Evolutionary conservation across 2,888 invertebrate genomes (phyloP), one percentile per base, ranked within the genome.

Genomic region (Tigriopus californicus): DNA sequence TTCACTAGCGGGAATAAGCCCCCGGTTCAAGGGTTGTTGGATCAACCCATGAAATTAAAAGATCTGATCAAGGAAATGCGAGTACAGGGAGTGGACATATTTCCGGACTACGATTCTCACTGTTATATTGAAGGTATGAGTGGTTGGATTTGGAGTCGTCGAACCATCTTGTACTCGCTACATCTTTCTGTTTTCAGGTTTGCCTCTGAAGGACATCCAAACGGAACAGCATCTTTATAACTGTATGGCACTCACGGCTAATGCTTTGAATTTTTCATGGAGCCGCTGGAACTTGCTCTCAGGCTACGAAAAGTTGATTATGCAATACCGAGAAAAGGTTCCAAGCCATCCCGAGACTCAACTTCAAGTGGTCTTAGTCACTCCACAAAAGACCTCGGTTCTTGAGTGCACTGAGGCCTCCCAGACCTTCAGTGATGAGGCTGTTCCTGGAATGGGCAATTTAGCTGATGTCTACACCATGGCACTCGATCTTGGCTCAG

Each of bases 361-460:
- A 18, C 41, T 46, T 18, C 20, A 18, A 55, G 54, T 75, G 70
- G 67, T 79, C 5, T 67, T 78, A 62, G 79, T 82, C 2, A 85
- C 81, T 0, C 85, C 86, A 0, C 73, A 80, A n/a, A 76, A 77
- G 62, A 78, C 84, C 0, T 70, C 74, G 3, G 73, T 81, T 10
- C 76, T 88, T 48, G 80, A 81, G 62, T 83, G 83, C 65, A 81
- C 82, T 1, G 89, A 90, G 69, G 79, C 84, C 42, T 80, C 81
- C 52, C 77, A 80, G 11, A 79, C 80, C 63, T 83, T 85, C 64
- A 76, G 72, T 57, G 75, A 77, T 2, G 74, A 75, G 42, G 24
- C 62, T 49, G 25, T n/a, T 60, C 11, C 48, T 62, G 63, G 64
- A 40, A 73, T 72, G 2, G 72, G 81, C 80, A 86, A 82, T 68